Base-by-base conservation (phyloP, 2,888 invertebrate genomes). In the Andrena praecox region DNA sequence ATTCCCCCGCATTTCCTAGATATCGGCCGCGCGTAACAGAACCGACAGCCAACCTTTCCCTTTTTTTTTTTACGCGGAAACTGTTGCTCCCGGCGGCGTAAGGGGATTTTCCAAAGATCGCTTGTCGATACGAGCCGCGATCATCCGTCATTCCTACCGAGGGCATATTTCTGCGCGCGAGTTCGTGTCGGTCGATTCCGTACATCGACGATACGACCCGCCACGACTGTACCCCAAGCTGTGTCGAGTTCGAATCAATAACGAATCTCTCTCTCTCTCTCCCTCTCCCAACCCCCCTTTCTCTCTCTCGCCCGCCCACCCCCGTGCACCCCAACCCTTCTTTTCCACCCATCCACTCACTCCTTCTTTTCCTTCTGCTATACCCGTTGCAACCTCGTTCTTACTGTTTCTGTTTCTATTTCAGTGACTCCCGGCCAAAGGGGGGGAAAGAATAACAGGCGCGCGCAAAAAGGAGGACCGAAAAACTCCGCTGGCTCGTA, bases 231-330 rank as follows among this genome's bases (percentile, higher is more conserved):
- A 82, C 78, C 73, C 73, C 89, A 83, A 86, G 77, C 86, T 86
- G 80, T 85, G 89, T 84, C 84, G 89, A 84, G 84, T 88, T 88
- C 87, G 89, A 87, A 89, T 89, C 88, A 89, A 89, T 88, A 88
- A 88, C 89, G 89, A 88, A 89, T 87, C 69, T 84, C 85, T 85
- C 83, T 80, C 50, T 67, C 78, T 66, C 83, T 77, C 71, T 62
- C 29, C 52, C 78, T 68, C 20, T 42, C 35, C 29, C 59, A 42
- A 42, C 10, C 66, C 0, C 77, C 16, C 48, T 54, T 62, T 8
- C 31, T 52, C 62, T 1, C 48, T 62, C 27, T 2, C n/a, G 66
- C 42, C 60, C 42, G 16, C 50, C 48, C 33, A 4, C 52, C 31
- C 12, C 10, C 29, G 63, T 6, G 0, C 33, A 12, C 42, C 31